phyloP scores from a whole-genome alignment of 2,797 vertebrate genomes.

The Rhodeus uyekii region DNA sequence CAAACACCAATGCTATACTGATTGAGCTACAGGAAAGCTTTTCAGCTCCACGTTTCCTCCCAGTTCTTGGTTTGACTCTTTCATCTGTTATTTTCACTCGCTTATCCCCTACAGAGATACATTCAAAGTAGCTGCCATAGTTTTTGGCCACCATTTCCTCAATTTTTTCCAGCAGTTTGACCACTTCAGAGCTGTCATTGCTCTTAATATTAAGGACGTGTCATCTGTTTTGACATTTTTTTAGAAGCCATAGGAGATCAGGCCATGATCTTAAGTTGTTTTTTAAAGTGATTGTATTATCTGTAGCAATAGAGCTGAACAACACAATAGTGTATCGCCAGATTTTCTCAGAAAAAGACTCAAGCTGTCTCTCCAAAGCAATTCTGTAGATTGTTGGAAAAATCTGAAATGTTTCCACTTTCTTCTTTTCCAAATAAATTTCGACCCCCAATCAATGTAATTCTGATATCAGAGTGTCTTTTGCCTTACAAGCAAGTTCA shows the following conservation, averaged over 20 bases:
- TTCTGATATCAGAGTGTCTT: constrained; percentile 48
- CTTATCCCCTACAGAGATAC: not conserved
- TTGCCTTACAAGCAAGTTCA: not conserved
- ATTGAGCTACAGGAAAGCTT: too few relatives aligned
- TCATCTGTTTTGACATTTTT: constrained; percentile 52
- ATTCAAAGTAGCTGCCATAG: not conserved
- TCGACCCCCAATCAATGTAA: constrained; percentile 62
- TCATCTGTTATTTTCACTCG: not conserved
- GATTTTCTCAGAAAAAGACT: constrained; percentile 37
- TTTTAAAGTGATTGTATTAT: not conserved
- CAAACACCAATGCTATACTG: too few relatives aligned
- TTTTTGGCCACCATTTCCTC: constrained; percentile 19
- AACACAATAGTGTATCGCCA: constrained; percentile 55
- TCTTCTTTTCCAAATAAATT: not conserved
- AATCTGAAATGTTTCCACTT: constrained; percentile 50
- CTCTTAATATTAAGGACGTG: constrained; percentile 47
- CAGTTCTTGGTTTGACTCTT: constrained; percentile 3
- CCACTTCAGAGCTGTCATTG: constrained; percentile 47
- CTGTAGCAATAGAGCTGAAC: constrained; percentile 32
- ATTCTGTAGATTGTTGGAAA: not conserved
- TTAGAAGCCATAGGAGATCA: constrained; percentile 41
- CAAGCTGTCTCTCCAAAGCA: constrained; percentile 56
- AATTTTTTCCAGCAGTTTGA: constrained; percentile 53
- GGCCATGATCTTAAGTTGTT: not conserved
- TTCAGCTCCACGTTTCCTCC: too few relatives aligned